Evolutionary conservation across 1,140 invertebrate genomes (phyloP).

Genomic region (Sinella curviseta): DNA sequence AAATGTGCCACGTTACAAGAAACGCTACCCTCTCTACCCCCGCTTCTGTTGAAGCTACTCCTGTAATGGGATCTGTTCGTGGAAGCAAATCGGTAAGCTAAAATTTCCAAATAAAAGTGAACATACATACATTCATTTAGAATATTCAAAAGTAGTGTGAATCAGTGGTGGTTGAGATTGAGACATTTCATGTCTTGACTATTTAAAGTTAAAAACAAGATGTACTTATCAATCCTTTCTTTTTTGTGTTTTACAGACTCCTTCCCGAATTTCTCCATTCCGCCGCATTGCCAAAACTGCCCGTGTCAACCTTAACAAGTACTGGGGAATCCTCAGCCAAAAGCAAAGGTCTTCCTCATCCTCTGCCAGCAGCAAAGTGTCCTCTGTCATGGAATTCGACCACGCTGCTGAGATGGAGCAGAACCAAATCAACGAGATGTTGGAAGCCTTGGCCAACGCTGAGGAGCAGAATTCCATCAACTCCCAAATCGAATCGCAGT

Average conservation of each 20-base stretch:
- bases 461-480: slow-evolving; percentile 42
- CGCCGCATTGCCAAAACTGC: slow-evolving; percentile 46
- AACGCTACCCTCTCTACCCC: slow-evolving; percentile 14
- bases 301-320: slow-evolving; percentile 46
- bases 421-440: slow-evolving; percentile 48
- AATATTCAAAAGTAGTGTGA: not conserved
- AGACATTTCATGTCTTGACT: not conserved
- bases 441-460: slow-evolving; percentile 44
- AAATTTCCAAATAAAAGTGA: not conserved
- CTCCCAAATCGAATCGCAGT: slow-evolving; percentile 39
- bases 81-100: slow-evolving; percentile 43
- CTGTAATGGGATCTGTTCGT: slow-evolving; percentile 29
- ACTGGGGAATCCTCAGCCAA: slow-evolving; percentile 46
- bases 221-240: slow-evolving; percentile 14
- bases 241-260: slow-evolving; percentile 41
- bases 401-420: slow-evolving; percentile 42
- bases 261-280: slow-evolving; percentile 42
- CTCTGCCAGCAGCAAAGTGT: not conserved
- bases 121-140: not conserved
- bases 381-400: slow-evolving; percentile 23
- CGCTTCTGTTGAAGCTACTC: slow-evolving; percentile 24
- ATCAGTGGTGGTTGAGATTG: too few species aligned
- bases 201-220: slow-evolving; percentile 4
- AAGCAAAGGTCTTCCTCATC: not conserved
- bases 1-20: slow-evolving; percentile 39